phyloP scores from a whole-genome alignment of 2,888 invertebrate genomes.

The Ditylenchus weischeri region DNA sequence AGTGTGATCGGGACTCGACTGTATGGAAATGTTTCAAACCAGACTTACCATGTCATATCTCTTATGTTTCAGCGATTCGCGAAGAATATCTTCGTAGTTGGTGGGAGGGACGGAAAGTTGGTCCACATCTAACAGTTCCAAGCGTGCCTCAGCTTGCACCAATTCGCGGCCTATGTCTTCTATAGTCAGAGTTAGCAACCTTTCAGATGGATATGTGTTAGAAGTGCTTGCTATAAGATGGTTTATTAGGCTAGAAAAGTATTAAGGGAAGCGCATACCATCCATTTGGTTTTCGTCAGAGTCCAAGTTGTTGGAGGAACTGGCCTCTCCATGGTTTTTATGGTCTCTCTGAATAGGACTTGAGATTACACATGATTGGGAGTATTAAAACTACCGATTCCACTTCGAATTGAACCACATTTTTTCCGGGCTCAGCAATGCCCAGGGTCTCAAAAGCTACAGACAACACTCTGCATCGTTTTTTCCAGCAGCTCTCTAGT shows the following conservation, averaged over 20 bases:
- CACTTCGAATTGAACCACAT: neutral
- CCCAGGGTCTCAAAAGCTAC: conserved; percentile 37
- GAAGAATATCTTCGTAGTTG: conserved; percentile 35
- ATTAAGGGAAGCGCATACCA: too few relatives aligned
- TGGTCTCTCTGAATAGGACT: too few relatives aligned
- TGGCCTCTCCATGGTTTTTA: too few relatives aligned
- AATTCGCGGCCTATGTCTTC: conserved; percentile 32
- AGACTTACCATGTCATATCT: conserved; percentile 36
- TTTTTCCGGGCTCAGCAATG: conserved; percentile 11
- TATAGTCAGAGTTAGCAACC: conserved; percentile 1
- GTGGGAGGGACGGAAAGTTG: conserved; percentile 40
- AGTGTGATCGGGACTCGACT: too few relatives aligned
- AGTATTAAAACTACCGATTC: neutral
- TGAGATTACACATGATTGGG: too few relatives aligned
- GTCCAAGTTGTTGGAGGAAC: too few relatives aligned
- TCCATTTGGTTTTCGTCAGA: too few relatives aligned
- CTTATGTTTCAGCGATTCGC: conserved; percentile 35
- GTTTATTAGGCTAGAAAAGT: too few relatives aligned
- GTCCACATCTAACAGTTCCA: conserved; percentile 30
- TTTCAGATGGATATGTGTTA: too few relatives aligned
- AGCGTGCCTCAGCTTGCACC: conserved; percentile 36
- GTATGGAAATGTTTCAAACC: too few relatives aligned
- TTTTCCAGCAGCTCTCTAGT: conserved; percentile 38
- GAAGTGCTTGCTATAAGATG: too few relatives aligned
- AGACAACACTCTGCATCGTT: conserved; percentile 39